A percentile compares a stretch with the other conserved stretches of the same genome.
phyloP scores from a whole-genome alignment of 2,888 invertebrate species.

The Epistrophella euchroma region DNA sequence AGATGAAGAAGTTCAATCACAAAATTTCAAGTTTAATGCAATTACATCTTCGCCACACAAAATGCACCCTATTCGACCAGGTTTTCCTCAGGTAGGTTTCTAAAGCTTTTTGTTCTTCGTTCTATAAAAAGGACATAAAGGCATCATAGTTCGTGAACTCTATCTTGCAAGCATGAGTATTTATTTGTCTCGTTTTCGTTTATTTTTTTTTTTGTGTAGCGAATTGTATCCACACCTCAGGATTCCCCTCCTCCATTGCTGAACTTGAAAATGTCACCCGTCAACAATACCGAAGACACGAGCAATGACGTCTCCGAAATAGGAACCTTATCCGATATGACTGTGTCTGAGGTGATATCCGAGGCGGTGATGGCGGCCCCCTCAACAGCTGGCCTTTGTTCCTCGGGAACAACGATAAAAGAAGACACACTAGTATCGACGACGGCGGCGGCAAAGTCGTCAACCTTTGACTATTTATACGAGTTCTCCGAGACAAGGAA shows the following conservation, averaged over 20 bases:
- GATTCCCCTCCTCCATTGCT: constrained; percentile 79
- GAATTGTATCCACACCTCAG: constrained; percentile 82
- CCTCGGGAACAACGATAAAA: constrained; percentile 65
- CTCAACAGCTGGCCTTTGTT: constrained; percentile 64
- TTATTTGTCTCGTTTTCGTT: constrained; percentile 44
- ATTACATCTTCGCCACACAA: constrained; percentile 87
- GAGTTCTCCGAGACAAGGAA: constrained; percentile 96
- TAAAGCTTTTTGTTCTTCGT: neutral
- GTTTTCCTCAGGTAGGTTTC: constrained; percentile 89
- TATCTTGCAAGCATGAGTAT: constrained; percentile 49
- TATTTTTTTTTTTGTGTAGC: constrained; percentile 76
- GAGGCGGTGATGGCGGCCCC: constrained; percentile 60
- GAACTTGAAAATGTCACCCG: constrained; percentile 78
- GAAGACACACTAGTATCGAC: constrained; percentile 60
- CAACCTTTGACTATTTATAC: constrained; percentile 94
- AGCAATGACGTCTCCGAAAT: constrained; percentile 84
- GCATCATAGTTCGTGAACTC: constrained; percentile 43
- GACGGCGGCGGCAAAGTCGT: constrained; percentile 81
- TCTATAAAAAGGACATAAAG: neutral
- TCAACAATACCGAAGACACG: constrained; percentile 83
- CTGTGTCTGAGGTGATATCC: constrained; percentile 81
- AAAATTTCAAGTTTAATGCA: constrained; percentile 84
- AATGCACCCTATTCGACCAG: constrained; percentile 91
- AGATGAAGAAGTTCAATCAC: constrained; percentile 73
- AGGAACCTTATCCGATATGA: constrained; percentile 83